These are phyloP conservation scores for Acyrthosiphon pisum DNA, from an alignment of 1,140 invertebrate genomes.

Conservation along the genomic window DNA sequence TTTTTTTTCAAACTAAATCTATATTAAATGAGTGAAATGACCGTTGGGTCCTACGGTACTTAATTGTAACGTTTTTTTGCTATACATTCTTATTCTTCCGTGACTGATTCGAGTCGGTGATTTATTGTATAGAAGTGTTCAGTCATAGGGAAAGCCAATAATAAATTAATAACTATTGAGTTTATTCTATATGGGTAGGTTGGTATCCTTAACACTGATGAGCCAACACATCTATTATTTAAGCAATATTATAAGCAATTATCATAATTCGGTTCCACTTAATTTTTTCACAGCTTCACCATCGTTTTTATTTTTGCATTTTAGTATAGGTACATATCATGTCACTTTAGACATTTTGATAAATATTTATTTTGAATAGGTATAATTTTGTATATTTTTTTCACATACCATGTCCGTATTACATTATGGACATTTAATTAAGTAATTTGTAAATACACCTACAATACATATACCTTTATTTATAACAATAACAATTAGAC, in stretches of 20 bases:
- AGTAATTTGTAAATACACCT: background rate
- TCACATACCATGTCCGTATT: background rate
- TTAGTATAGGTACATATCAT: background rate
- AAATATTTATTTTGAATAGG: background rate
- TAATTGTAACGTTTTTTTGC: slow-evolving; percentile 37
- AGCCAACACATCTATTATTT: background rate
- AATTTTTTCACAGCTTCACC: background rate
- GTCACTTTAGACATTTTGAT: background rate
- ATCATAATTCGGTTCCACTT: slow-evolving; percentile 3
- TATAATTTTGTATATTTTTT: background rate
- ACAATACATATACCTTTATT: background rate
- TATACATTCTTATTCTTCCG: slow-evolving; percentile 32
- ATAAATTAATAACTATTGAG: background rate
- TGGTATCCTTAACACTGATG: background rate
- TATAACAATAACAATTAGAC: slow-evolving; percentile 16
- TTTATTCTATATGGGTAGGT: background rate
- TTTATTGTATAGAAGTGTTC: slow-evolving; percentile 43
- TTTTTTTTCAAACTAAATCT: background rate
- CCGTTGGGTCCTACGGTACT: slow-evolving; percentile 43
- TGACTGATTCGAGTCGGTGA: slow-evolving; percentile 49
- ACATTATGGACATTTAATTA: background rate
- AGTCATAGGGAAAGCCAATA: slow-evolving; percentile 46
- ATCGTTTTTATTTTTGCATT: background rate
- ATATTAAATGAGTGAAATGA: slow-evolving; percentile 48
- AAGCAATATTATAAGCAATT: background rate